Evolutionary conservation across 2,797 vertebrate genomes (phyloP), one percentile per base, ranked within the genome.

Genomic region (Lepidocolaptes lacrymiger): DNA sequence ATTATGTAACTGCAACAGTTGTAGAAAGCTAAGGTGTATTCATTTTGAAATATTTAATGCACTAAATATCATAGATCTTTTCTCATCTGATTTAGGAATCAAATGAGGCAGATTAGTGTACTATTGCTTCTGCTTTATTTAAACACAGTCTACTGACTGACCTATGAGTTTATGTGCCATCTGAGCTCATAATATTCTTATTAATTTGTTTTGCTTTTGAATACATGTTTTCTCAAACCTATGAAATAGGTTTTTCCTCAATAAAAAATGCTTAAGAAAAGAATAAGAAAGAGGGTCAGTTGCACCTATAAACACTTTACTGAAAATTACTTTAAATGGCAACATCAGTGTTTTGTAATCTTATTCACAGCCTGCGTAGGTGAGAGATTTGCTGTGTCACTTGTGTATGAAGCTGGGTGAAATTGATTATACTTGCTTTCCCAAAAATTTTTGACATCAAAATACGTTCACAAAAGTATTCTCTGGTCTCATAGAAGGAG

Each of bases 281-380:
- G 10, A 46, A 69, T 23, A 80, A 78, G 23, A 51, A 84, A 84
- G 43, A 56, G 24, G 20, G 22, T 71, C 62, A 72, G 21, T 18
- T 56, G 14, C 62, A 46, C 55, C 46, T 34, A 27, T 56, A 74
- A 92, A 48, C 21, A 64, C 32, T 85, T 89, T 56, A 27, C 48
- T 63, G 75, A 48, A 95, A 87, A 91, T 85, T 0, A 23, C 52
- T 90, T 93, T 58, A 77, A 93, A 88, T 68, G n/a, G 27, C 27
- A 81, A 41, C n/a, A 91, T 92, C 81, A 75, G 32, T 32, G 5
- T 9, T 88, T 80, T 92, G 24, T 72, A 62, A 93, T 95, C 88
- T 92, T 95, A 62, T 91, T 83, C 52, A 11, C 24, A 78, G 21
- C 6, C 20, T 88, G n/a, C 54, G 27, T 54, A 23, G 10, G 32